phyloP scores from a whole-genome alignment of 1,140 invertebrate genomes.

The Eurosta solidaginis region DNA sequence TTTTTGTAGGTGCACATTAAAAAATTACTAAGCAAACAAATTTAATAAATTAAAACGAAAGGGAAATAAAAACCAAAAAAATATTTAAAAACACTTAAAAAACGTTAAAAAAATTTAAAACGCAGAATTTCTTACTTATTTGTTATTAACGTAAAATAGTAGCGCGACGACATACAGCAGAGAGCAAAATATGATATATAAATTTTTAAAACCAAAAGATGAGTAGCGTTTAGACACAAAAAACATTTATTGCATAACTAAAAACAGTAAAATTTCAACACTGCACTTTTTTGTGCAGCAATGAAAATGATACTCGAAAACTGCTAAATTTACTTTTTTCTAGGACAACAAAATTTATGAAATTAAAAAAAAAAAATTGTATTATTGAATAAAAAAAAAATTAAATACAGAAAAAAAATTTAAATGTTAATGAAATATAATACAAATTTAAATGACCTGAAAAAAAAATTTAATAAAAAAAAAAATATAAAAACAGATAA shows the following conservation, averaged over 20 bases:
- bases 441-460: no score
- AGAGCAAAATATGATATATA: neutral
- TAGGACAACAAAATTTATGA: neutral
- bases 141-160: constrained; percentile 27
- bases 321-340: neutral
- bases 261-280: neutral
- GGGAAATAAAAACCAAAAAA: neutral
- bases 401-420: neutral
- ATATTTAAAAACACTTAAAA: neutral
- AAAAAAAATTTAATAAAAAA: neutral
- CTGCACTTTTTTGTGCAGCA: neutral
- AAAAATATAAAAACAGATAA: no score
- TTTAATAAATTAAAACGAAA: neutral
- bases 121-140: constrained; percentile 17
- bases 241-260: neutral
- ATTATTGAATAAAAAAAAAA: neutral
- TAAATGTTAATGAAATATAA: neutral
- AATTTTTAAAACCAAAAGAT: no score
- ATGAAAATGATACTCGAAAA: neutral
- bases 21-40: neutral
- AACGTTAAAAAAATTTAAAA: neutral
- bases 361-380: neutral
- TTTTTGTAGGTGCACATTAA: constrained; percentile 19
- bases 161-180: neutral
- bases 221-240: neutral